Evolutionary conservation across 2,888 invertebrate species (phyloP), one percentile per base, ranked within the genome.

Genomic region (Ormia ochracea): DNA sequence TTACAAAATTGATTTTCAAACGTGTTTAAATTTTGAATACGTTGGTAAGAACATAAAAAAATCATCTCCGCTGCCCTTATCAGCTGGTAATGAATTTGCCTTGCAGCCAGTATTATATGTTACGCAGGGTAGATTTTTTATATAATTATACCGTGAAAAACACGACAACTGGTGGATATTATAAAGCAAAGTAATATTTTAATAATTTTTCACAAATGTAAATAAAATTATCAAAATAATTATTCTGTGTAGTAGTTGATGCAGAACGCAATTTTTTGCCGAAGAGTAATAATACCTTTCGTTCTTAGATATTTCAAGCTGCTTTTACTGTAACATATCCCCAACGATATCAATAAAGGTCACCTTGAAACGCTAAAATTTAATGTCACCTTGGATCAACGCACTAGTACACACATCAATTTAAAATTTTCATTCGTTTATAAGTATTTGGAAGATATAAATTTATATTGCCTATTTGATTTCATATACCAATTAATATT

Each of bases 341-440:
- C 63, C 28, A 76, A 45, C 56, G 70, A 38, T 81, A 83, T 85
- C 83, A 81, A 83, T 83, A 85, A 84, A 89, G 88, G 89, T 89
- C 89, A 89, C 89, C 89, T 89, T 89, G 88, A 88, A 85, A 87
- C 85, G 88, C 87, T 88, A 88, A 87, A 86, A 83, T 84, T 69
- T 69, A 65, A 85, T 86, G 86, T 86, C 86, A 87, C 86, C 86
- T 87, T 86, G 85, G 83, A 75, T 69, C 76, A 82, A 56, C 73
- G 74, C 72, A 79, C 70, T 65, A n/a, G n/a, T 43, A 69, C 38
- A 70, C 45, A 74, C 33, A 50, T 10, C 17, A 12, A 26, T 61
- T 74, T 63, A 68, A 72, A 75, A 36, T 75, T 68, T 79, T 66
- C 74, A 77, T 69, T 82, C 59, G 75, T 74, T 63, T 74, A 66